phyloP scores from a whole-genome alignment of 2,113 vertebrate species.

The Apistogramma diplotaenia region DNA sequence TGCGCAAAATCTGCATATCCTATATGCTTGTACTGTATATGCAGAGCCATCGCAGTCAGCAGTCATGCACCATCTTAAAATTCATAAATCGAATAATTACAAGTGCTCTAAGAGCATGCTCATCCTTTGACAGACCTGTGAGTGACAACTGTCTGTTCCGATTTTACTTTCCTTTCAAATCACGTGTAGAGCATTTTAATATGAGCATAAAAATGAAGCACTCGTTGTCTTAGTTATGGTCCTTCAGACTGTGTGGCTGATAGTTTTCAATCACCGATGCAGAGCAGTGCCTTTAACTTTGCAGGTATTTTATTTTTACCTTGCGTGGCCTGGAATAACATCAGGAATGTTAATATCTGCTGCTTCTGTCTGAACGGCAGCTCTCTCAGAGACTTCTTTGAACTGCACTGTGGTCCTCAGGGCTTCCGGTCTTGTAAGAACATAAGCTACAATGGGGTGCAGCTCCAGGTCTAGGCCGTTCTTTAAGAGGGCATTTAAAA shows the following conservation, averaged over 20 bases:
- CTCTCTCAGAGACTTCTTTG: constrained; percentile 25
- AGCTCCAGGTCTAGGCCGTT: constrained; percentile 18
- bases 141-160: neutral
- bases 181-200: neutral
- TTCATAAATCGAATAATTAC: neutral
- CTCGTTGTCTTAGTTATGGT: neutral
- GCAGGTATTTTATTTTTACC: constrained; percentile 20
- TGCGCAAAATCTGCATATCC: neutral
- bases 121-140: neutral
- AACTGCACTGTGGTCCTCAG: neutral
- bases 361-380: constrained; percentile 5
- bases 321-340: constrained; percentile 14
- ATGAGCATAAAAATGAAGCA: constrained; percentile 23
- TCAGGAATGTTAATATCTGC: constrained; percentile 40
- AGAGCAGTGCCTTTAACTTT: constrained; percentile 25
- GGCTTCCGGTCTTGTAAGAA: constrained; percentile 31
- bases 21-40: neutral
- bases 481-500: constrained; percentile 12
- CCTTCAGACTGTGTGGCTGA: constrained; percentile 12
- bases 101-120: neutral
- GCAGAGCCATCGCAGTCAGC: neutral
- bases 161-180: constrained; percentile 20
- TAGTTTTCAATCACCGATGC: constrained; percentile 13
- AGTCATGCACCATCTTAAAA: constrained; percentile 11
- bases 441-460: neutral